These are phyloP conservation scores for Leptoteleia sp. DNA, from an alignment of 1,140 invertebrate genomes.

Conservation along the genomic window DNA sequence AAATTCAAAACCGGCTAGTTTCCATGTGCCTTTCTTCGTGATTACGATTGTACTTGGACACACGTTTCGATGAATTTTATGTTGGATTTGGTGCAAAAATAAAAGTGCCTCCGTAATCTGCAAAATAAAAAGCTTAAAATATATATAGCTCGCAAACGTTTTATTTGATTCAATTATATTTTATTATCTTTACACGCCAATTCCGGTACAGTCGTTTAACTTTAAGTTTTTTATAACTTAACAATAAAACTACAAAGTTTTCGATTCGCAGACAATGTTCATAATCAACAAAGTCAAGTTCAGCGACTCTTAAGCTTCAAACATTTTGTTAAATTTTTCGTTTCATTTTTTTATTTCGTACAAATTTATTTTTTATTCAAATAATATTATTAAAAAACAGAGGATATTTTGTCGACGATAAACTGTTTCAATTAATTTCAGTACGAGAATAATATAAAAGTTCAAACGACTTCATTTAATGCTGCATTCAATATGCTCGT, in stretches of 20 bases:
- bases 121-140: no score
- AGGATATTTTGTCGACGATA: no score
- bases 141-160: no score
- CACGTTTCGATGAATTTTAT: conserved; percentile 95
- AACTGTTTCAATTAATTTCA: neutral
- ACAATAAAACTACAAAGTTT: no score
- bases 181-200: no score
- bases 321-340: neutral
- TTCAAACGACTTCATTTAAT: neutral
- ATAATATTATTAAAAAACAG: no score
- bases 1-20: conserved; percentile 97
- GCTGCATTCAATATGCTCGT: neutral
- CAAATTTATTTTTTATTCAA: no score
- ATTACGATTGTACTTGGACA: conserved; percentile 96
- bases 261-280: neutral
- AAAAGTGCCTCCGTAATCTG: conserved; percentile 96
- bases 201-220: no score
- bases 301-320: neutral
- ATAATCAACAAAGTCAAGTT: conserved; percentile 1
- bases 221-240: no score
- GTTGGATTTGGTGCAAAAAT: conserved; percentile 92
- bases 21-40: conserved; percentile 97
- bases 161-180: no score
- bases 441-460: neutral
- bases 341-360: no score